These are phyloP conservation scores for Meles meles DNA, from an alignment of 2,113 vertebrate genomes.

Conservation along the genomic window DNA sequence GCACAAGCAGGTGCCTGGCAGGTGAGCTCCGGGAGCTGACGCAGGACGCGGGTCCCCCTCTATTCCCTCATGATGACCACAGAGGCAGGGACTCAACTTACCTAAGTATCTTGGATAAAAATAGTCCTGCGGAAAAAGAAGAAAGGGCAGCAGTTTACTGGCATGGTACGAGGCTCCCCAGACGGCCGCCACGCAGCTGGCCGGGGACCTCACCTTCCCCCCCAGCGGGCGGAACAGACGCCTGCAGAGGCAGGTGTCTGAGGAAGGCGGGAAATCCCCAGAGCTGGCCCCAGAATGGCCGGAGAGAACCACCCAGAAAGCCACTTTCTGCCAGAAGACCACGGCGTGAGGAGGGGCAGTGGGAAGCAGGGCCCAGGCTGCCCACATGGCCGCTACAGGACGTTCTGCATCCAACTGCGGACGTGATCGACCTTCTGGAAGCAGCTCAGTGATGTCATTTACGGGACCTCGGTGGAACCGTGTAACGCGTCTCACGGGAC, in stretches of 20 bases:
- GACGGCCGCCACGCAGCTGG: neutral
- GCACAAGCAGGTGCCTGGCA: no score
- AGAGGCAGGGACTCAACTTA: conserved; percentile 82
- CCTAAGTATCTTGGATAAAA: conserved; percentile 96
- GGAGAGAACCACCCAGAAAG: neutral
- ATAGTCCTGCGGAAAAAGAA: conserved; percentile 87
- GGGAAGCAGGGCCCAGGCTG: neutral
- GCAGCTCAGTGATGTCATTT: neutral
- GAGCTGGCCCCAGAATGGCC: neutral
- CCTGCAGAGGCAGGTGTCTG: neutral
- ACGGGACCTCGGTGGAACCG: neutral
- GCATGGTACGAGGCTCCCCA: neutral
- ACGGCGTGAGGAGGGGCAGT: neutral
- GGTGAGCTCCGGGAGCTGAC: no score
- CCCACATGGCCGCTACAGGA: neutral
- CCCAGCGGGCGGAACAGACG: neutral
- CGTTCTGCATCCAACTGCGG: accelerated
- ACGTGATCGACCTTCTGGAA: accelerated
- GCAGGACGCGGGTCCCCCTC: accelerated
- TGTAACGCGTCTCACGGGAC: accelerated
- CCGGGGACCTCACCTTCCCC: neutral
- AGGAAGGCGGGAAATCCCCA: neutral
- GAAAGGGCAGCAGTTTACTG: conserved; percentile 48
- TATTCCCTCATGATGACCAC: neutral
- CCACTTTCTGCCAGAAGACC: neutral